Percentiles rank a stretch among this genome's conserved stretches.
Evolutionary conservation across 1,140 invertebrate genomes (phyloP).

Genomic region (Helicorthomorpha holstii): DNA sequence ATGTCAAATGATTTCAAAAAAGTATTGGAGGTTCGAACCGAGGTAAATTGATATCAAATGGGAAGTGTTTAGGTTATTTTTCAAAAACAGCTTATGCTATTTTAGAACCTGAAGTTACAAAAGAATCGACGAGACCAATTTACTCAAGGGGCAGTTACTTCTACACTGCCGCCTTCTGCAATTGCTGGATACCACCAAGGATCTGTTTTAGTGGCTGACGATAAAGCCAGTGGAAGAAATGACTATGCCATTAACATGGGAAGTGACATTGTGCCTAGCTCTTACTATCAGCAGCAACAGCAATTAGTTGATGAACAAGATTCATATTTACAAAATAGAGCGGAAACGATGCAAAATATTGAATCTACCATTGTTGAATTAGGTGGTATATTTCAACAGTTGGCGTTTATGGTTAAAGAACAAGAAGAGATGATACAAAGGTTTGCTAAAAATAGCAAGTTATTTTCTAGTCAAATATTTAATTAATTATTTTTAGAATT

Average conservation of each 20-base stretch:
- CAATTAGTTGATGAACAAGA: conserved; percentile 70
- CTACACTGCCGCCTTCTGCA: conserved; percentile 49
- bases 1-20: conserved; percentile 96
- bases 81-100: conserved; percentile 28
- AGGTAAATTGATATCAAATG: conserved; percentile 32
- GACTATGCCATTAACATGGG: conserved; percentile 26
- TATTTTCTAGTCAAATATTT: conserved; percentile 2
- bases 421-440: conserved; percentile 96
- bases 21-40: conserved; percentile 73
- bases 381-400: conserved; percentile 94
- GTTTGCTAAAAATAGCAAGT: conserved; percentile 24
- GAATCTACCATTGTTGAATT: conserved; percentile 97
- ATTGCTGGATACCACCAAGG: conserved; percentile 42
- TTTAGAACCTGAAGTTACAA: conserved; percentile 87
- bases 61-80: conserved; percentile 1
- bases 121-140: conserved; percentile 86
- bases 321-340: conserved; percentile 74
- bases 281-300: conserved; percentile 24
- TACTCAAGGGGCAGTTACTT: conserved; percentile 51
- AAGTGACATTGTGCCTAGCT: conserved; percentile 8
- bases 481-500: conserved; percentile 45
- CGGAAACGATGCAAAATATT: conserved; percentile 97
- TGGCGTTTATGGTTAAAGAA: conserved; percentile 98
- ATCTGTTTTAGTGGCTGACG: conserved; percentile 34
- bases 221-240: conserved; percentile 16